A percentile compares a stretch with the other conserved stretches of the same genome.
phyloP scores from a whole-genome alignment of 2,888 invertebrate genomes.

The Drosophila paramelanica region DNA sequence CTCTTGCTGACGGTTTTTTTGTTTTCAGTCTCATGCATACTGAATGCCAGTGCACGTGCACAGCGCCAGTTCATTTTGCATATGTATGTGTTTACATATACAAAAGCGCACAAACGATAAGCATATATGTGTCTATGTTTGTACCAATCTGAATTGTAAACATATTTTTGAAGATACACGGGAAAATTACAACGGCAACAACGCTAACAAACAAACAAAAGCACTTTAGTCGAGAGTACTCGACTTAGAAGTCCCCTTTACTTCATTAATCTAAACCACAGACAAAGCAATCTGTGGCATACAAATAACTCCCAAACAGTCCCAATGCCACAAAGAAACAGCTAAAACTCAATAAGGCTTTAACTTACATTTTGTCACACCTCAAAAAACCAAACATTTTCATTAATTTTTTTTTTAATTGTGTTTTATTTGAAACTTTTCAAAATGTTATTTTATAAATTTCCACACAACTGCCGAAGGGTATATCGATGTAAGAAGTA shows the following conservation, averaged over 20 bases:
- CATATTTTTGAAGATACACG: slow-evolving; percentile 44
- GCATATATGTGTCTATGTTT: background rate
- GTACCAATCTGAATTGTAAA: slow-evolving; percentile 31
- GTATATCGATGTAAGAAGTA: too few relatives aligned
- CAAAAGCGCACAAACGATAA: slow-evolving; percentile 5
- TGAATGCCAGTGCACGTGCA: slow-evolving; percentile 44
- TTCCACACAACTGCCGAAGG: too few relatives aligned
- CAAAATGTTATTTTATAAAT: too few relatives aligned
- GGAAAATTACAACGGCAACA: slow-evolving; percentile 35
- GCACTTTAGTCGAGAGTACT: background rate
- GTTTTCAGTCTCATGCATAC: slow-evolving; percentile 41
- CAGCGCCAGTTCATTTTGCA: slow-evolving; percentile 43
- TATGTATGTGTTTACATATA: slow-evolving; percentile 9
- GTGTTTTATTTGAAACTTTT: too few relatives aligned
- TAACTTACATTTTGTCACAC: too few relatives aligned
- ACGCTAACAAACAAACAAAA: slow-evolving; percentile 7
- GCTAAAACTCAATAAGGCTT: too few relatives aligned
- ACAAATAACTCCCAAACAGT: too few relatives aligned
- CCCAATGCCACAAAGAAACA: too few relatives aligned
- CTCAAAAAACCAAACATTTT: too few relatives aligned
- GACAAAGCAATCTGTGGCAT: background rate
- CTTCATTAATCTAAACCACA: background rate
- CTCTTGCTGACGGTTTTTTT: background rate
- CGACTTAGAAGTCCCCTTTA: background rate
- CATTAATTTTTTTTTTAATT: too few relatives aligned